Percentiles rank a stretch among this genome's conserved stretches.
These are phyloP conservation scores for Lycaena phlaeas DNA, from an alignment of 2,888 invertebrate species.

Conservation along the genomic window DNA sequence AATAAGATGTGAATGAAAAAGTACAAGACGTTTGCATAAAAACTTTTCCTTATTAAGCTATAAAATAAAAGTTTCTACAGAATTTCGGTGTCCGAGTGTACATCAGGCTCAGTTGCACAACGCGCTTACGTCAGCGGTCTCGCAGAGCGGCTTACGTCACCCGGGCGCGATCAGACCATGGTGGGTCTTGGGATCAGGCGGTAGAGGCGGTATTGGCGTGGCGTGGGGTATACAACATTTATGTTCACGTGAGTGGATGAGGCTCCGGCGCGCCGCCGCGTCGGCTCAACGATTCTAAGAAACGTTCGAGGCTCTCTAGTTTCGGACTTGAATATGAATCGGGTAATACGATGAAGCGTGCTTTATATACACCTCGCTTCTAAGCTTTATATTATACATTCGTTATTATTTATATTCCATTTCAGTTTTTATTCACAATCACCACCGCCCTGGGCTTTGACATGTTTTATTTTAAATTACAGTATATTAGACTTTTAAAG, in stretches of 20 bases:
- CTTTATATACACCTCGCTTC: slow-evolving; percentile 25
- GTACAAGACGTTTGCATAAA: too few relatives aligned
- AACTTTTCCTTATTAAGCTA: too few relatives aligned
- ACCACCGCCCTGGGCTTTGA: too few relatives aligned
- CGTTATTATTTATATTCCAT: not conserved
- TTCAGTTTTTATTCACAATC: not conserved
- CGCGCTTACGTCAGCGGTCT: slow-evolving; percentile 71
- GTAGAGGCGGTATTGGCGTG: slow-evolving; percentile 38
- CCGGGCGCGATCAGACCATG: slow-evolving; percentile 49
- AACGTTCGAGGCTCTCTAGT: slow-evolving; percentile 64
- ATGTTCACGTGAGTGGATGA: slow-evolving; percentile 70
- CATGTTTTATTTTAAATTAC: too few relatives aligned
- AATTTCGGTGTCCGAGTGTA: slow-evolving; percentile 26
- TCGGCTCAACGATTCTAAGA: slow-evolving; percentile 69
- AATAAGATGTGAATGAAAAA: too few relatives aligned
- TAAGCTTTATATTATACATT: too few relatives aligned
- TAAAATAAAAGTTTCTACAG: not conserved
- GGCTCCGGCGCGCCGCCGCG: slow-evolving; percentile 62
- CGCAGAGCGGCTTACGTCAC: slow-evolving; percentile 69
- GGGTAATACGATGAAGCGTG: slow-evolving; percentile 39
- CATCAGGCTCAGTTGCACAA: slow-evolving; percentile 69
- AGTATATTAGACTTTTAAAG: too few relatives aligned
- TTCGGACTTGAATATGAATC: slow-evolving; percentile 65
- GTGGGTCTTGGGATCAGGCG: slow-evolving; percentile 37
- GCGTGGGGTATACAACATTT: slow-evolving; percentile 60